Evolutionary conservation across 2,113 vertebrate species (phyloP).

Genomic region (Penelope pileata): DNA sequence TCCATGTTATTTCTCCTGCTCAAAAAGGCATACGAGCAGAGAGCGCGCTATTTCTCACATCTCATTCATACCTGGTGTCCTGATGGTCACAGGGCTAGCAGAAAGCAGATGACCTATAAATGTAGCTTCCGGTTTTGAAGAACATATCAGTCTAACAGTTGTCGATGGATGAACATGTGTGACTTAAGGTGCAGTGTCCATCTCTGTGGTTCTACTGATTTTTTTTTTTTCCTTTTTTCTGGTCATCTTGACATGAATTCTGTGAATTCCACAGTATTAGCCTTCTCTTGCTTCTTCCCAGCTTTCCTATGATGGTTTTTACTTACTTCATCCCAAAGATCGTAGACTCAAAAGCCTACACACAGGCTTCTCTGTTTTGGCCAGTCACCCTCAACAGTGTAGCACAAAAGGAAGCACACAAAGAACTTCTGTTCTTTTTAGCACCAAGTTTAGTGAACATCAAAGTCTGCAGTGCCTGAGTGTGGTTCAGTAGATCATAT

Average conservation of each 20-base stretch:
- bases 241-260: not conserved
- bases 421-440: not conserved
- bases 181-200: not conserved
- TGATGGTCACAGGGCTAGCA: not conserved
- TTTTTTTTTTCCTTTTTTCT: not conserved
- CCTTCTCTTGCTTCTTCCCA: not conserved
- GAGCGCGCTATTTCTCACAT: not conserved
- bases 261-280: not conserved
- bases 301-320: not conserved
- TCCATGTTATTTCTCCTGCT: not conserved
- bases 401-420: rapidly evolving
- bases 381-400: not conserved
- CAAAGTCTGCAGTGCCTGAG: not conserved
- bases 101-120: not conserved
- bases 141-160: not conserved
- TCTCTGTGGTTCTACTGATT: not conserved
- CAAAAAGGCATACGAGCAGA: not conserved
- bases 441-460: not conserved
- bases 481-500: rapidly evolving
- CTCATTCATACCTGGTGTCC: not conserved
- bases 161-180: not conserved
- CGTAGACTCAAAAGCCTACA: not conserved
- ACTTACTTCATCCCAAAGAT: not conserved
- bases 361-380: not conserved
- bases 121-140: not conserved